Evolutionary conservation across 2,888 invertebrate species (phyloP), one percentile per base, ranked within the genome.

Genomic region (Ceraclea dissimilis): DNA sequence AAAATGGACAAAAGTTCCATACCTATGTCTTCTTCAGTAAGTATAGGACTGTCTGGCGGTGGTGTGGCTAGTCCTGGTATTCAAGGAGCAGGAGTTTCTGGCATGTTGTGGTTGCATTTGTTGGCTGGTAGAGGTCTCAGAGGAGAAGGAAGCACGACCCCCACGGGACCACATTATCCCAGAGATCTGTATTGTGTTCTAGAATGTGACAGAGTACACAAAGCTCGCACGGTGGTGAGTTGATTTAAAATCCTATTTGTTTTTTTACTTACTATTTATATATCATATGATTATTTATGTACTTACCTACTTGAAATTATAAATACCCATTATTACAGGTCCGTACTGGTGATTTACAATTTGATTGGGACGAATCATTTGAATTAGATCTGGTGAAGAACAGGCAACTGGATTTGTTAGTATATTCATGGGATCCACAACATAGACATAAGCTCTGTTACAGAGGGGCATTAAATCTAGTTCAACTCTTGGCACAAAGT

Each of bases 401-500:
- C 68, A 85, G 91, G 65, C 94, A 97, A 71, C 78, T 98, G 63
- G 96, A 98, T 68, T 88, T 99, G 63, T 81, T 98, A 63, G 93
- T 99, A 51, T 99, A 99, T 75, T 96, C 95, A 6, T 99, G 99
- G 99, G 98, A 99, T 76, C 97, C 97, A 1, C 96, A 97, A 71
- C 93, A 93, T 69, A 82, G 98, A 66, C 98, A 96, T 76, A 93
- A 95, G 71, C 81, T 96, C 51, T 97, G 96, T 72, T 96, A 95
- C 73, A 88, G 92, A 65, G 93, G 93, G 22, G 89, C 91, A 8
- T 88, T 94, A 47, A 90, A 90, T 58, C 71, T 94, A 62, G 88
- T 90, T 1, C 87, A 90, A 43, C 75, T 94, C 60, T 76, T 93
- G 59, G 79, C 86, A 54, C 86, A 91, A 57, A 86, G 90, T n/a